A percentile compares a stretch with the other conserved stretches of the same genome.
These are phyloP conservation scores for Dendropsophus ebraccatus DNA, from an alignment of 2,113 vertebrate genomes.

Conservation along the genomic window DNA sequence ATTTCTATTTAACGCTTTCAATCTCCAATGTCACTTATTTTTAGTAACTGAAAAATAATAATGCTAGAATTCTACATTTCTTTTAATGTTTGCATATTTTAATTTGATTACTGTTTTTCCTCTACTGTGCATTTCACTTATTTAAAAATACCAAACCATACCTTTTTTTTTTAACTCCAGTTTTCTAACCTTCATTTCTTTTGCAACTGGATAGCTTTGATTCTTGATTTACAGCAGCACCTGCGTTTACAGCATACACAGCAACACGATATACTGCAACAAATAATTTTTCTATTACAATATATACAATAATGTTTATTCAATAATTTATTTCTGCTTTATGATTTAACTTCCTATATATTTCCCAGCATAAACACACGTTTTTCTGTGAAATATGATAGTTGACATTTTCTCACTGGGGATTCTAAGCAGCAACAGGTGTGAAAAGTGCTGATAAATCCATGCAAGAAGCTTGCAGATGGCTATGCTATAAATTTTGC, in stretches of 20 bases:
- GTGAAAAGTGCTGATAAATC: conserved; percentile 49
- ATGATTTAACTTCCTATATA: background rate
- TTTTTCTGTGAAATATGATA: conserved; percentile 1
- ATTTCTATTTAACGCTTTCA: too few relatives aligned
- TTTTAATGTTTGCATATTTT: too few relatives aligned
- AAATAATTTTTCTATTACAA: background rate
- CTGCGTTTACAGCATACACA: background rate
- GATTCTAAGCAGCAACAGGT: conserved; percentile 24
- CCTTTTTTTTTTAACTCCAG: too few relatives aligned
- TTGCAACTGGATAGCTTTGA: too few relatives aligned
- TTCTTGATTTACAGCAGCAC: too few relatives aligned
- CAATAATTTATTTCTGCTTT: background rate
- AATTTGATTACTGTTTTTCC: too few relatives aligned
- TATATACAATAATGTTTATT: background rate
- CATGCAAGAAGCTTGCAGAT: conserved; percentile 32
- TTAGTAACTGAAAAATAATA: too few relatives aligned
- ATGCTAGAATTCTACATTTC: too few relatives aligned
- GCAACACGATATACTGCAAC: background rate
- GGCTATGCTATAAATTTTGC: conserved; percentile 40
- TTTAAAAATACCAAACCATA: too few relatives aligned
- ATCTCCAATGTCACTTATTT: too few relatives aligned
- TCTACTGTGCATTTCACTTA: too few relatives aligned
- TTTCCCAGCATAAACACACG: background rate
- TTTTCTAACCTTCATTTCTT: too few relatives aligned
- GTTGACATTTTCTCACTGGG: conserved; percentile 26